Base-by-base conservation (phyloP, 35 echinoderm and acorn worm species). In the Hemicentrotus pulcherrimus region DNA sequence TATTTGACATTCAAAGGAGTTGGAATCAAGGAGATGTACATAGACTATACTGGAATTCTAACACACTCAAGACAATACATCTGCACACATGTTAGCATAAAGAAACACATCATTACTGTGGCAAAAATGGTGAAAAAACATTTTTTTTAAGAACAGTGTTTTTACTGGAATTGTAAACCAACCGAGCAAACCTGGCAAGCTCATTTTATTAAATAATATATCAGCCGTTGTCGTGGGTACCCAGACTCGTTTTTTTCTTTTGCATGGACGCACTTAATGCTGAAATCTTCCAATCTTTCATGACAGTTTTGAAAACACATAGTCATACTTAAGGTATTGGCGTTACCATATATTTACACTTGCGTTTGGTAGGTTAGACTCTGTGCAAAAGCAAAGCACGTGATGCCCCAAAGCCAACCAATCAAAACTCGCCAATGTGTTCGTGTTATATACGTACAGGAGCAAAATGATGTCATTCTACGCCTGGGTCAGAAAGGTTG, bases 161-260 rank as follows among this genome's bases (percentile, higher is more conserved):
- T 78, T 78, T 78, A 78, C 65, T 78, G 19, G 65, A 78, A 78
- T 28, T 78, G 65, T 28, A 78, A 78, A 93, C 46, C 91, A 93
- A 47, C 91, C 91, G 30, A 93, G 32, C 91, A 93, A 93, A 93
- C 91, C 91, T 93, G 91, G 91, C 91, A 93, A 93, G 91, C 48
- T 32, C 46, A 78, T 78, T 78, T 59, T n/a, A 78, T 78, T 31
- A 31, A 46, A 90, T 90, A 47, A 46, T 50, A 93, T 93, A 93
- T 93, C 91, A 93, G 91, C 91, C 91, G 13, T 93, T 31, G 48
- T 31, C 46, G 13, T 93, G 32, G 48, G 91, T 93, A 93, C 91
- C 91, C 65, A 78, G 4, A 78, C 65, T 78, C 65, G 4, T 8
- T 78, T 78, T 55, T 14, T 78, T 78, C 3, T 78, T 22, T 70